phyloP scores from a whole-genome alignment of 1,140 invertebrate genomes.

The Drosophila littoralis region DNA sequence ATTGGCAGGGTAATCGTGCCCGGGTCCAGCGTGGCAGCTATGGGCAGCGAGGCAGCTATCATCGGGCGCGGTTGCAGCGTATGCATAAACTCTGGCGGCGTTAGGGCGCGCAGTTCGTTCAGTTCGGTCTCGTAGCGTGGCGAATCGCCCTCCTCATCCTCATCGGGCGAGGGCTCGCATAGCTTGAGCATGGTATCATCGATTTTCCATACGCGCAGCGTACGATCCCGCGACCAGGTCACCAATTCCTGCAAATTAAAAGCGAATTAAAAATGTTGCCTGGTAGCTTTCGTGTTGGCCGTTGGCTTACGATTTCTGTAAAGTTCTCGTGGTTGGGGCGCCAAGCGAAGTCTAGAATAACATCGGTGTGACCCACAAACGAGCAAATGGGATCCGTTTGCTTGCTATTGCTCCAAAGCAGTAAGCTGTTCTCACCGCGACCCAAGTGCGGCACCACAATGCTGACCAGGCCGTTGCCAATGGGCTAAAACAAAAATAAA shows the following conservation, averaged over 20 bases:
- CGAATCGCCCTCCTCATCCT: constrained; percentile 52
- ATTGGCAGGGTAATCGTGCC: constrained; percentile 56
- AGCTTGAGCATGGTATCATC: constrained; percentile 92
- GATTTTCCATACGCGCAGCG: constrained; percentile 95
- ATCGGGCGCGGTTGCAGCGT: constrained; percentile 52
- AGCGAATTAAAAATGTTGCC: background rate
- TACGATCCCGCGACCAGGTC: constrained; percentile 98
- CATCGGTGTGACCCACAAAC: constrained; percentile 96
- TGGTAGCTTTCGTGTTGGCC: background rate
- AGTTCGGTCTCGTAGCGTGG: constrained; percentile 58
- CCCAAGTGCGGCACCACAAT: constrained; percentile 92
- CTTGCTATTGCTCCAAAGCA: constrained; percentile 92
- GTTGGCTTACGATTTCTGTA: constrained; percentile 66
- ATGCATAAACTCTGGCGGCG: constrained; percentile 65
- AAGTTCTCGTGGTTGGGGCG: constrained; percentile 86
- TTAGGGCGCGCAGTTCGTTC: constrained; percentile 54
- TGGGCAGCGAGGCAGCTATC: constrained; percentile 62
- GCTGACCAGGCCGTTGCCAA: constrained; percentile 95
- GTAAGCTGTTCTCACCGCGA: constrained; percentile 92
- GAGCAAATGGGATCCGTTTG: constrained; percentile 91
- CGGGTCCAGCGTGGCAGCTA: constrained; percentile 40
- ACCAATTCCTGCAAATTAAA: constrained; percentile 91
- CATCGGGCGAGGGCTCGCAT: constrained; percentile 85
- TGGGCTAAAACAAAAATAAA: constrained; percentile 87
- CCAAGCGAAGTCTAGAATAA: constrained; percentile 98